These are phyloP conservation scores for Gymnocephalus cernua DNA, from an alignment of 2,113 vertebrate genomes.

Conservation along the genomic window DNA sequence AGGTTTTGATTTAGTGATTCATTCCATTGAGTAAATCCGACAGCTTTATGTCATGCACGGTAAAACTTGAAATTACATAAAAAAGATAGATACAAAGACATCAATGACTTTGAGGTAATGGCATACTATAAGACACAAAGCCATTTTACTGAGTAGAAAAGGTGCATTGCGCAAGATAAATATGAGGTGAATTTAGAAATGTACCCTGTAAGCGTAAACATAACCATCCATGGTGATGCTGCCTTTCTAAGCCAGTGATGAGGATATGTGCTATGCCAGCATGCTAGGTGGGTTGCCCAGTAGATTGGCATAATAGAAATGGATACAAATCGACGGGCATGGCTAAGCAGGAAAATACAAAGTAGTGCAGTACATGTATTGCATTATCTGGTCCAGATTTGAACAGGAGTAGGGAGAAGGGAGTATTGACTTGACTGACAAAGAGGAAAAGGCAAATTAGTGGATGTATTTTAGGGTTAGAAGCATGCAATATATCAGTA, in stretches of 20 bases:
- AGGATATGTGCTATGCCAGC: constrained; percentile 6
- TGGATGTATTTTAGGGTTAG: neutral
- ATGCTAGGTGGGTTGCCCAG: constrained; percentile 15
- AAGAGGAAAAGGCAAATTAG: neutral
- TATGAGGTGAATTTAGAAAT: neutral
- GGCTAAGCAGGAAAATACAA: neutral
- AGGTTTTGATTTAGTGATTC: constrained; percentile 74
- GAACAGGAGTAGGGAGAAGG: neutral
- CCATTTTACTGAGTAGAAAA: neutral
- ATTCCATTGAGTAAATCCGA: constrained; percentile 69
- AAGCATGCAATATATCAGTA: neutral
- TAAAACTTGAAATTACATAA: constrained; percentile 71
- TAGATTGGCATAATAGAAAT: constrained; percentile 1
- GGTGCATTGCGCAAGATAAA: neutral
- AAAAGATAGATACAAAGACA: constrained; percentile 3
- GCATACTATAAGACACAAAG: neutral
- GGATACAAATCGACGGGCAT: constrained; percentile 17
- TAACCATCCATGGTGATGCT: neutral
- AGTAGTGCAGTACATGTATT: neutral
- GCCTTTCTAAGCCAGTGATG: constrained; percentile 5
- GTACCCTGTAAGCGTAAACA: neutral
- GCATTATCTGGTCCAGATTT: neutral
- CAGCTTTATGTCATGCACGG: constrained; percentile 77
- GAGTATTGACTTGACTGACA: neutral
- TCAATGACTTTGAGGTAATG: constrained; percentile 46